Base-by-base conservation (phyloP, 2,113 vertebrate species). In the human region DNA sequence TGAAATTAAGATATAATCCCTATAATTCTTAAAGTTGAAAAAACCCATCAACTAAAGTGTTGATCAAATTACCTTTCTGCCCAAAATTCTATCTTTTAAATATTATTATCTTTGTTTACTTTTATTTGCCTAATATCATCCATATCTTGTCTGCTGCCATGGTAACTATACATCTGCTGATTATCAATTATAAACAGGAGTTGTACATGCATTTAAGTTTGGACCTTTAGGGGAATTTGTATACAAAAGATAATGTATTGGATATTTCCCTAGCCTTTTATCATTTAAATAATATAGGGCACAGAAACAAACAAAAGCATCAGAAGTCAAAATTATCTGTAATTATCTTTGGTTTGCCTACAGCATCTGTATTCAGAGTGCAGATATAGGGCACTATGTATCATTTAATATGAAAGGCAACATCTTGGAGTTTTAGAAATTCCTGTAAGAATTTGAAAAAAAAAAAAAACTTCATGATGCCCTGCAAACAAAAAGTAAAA, bases 291-390 rank as follows among this genome's bases (percentile, higher is more conserved):
- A 89, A 78, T 32, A 89, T 16, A 70, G 2, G 12, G 18, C 48
- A 96, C 5, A 82, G 45, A 94, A 73, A 93, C 5, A 83, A 97
- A 86, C 2, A 87, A 90, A 70, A 94, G 23, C 45, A 87, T 6
- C 2, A 87, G 16, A 96, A 96, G 64, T 87, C 61, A 93, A 83
- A 92, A 93, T 93, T 48, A 84, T 52, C 35, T 72, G 5, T 45
- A 88, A 84, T 81, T 90, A 93, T 35, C 27, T 78, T 90, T 14
- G 79, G 30, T 48, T 90, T 83, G 9, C n/a, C 55, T 79, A 64
- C 0, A 70, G 25, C 5, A 64, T 92, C 20, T 93, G 43, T 40
- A 52, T 95, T 95, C 52, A 86, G 70, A 89, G 20, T 30, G 17
- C 23, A 92, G 64, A 72, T 59, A 59, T 45, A 80, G 18, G 75